Evolutionary conservation across 2,113 vertebrate species (phyloP).

Genomic region (Sylvia atricapilla): DNA sequence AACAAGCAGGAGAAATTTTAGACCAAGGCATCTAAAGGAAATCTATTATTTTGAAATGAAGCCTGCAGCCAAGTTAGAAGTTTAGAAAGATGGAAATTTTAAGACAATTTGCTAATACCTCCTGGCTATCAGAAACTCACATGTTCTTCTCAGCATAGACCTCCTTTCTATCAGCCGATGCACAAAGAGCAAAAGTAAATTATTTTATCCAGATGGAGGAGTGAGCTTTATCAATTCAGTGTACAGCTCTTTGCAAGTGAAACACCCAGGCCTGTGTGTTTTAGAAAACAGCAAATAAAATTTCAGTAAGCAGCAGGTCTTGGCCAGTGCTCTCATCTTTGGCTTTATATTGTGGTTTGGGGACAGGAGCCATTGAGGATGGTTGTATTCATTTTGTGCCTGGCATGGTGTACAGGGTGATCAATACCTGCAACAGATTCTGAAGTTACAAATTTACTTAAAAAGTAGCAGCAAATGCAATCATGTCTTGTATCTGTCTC

Average conservation of each 20-base stretch:
- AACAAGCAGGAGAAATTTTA: background rate
- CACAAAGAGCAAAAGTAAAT: background rate
- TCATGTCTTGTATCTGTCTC: background rate
- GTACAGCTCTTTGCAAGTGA: background rate
- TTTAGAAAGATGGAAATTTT: background rate
- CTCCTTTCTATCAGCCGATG: background rate
- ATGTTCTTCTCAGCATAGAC: background rate
- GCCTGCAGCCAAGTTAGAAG: background rate
- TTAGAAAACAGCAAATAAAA: background rate
- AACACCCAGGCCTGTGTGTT: background rate
- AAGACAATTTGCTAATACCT: background rate
- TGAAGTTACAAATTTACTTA: background rate
- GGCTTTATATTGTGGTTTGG: background rate
- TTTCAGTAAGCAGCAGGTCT: background rate
- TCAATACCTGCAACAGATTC: background rate
- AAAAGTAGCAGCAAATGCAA: background rate
- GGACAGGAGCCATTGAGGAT: background rate
- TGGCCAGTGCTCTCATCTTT: background rate
- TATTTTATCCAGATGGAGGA: background rate
- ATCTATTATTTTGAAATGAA: background rate
- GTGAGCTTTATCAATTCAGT: background rate
- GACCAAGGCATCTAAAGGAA: background rate
- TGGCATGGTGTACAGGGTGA: rapidly evolving
- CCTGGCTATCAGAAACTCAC: background rate
- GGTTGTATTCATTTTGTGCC: background rate